phyloP scores from a whole-genome alignment of 2,113 vertebrate species.

The Bubo scandiacus region DNA sequence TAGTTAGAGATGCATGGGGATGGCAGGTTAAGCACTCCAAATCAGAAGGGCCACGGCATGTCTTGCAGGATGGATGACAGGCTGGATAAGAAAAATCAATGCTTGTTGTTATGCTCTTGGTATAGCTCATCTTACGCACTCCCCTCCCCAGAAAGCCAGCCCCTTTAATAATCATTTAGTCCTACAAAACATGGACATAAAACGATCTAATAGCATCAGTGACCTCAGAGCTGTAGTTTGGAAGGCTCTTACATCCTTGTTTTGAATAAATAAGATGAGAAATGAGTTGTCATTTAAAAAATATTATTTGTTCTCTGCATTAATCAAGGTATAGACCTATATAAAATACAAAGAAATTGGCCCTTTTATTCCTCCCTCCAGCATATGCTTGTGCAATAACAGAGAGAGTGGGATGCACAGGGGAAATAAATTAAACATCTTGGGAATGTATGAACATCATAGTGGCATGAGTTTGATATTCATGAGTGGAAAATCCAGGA shows the following conservation, averaged over 20 bases:
- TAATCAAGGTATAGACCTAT: neutral
- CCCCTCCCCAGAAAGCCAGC: neutral
- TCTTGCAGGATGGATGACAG: slow-evolving; percentile 83
- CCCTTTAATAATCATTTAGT: neutral
- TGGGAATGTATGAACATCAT: neutral
- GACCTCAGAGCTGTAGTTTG: neutral
- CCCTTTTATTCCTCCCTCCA: neutral
- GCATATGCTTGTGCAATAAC: neutral
- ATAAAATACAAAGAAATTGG: neutral
- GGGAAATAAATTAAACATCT: neutral
- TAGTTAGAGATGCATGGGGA: slow-evolving; percentile 57
- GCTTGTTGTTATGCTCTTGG: neutral
- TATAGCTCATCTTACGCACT: neutral
- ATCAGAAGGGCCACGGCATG: slow-evolving; percentile 74
- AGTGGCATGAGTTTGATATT: neutral
- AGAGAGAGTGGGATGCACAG: neutral
- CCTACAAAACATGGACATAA: neutral
- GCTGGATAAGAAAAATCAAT: slow-evolving; percentile 45
- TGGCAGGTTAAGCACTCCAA: slow-evolving; percentile 78
- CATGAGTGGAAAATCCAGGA: neutral
- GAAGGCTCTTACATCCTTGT: neutral
- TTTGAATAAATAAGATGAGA: neutral
- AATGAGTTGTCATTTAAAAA: neutral
- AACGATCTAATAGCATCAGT: neutral
- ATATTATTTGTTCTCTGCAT: neutral